Conservation (phyloP, 2,888 invertebrate genomes). For the Chydorus sphaericus region DNA sequence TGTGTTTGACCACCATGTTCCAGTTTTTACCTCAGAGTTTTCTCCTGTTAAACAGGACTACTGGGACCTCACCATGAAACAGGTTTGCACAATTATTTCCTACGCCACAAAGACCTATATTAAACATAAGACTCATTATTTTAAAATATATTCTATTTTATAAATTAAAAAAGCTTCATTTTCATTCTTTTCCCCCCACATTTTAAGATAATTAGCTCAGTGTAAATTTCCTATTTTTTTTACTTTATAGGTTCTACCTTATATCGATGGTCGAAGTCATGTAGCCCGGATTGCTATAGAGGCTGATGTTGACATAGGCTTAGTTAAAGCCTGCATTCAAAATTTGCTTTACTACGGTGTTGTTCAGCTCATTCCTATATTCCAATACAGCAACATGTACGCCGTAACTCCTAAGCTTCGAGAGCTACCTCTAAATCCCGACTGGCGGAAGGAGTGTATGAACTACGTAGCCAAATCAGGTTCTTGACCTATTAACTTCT, state of each 20-base stretch:
- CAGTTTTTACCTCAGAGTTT: slow-evolving; percentile 50
- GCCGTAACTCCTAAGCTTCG: slow-evolving; percentile 58
- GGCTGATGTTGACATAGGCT: slow-evolving; percentile 80
- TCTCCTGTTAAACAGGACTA: slow-evolving; percentile 47
- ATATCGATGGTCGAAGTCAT: slow-evolving; percentile 85
- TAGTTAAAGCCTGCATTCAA: slow-evolving; percentile 87
- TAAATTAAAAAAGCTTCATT: too few species aligned
- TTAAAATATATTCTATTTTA: too few species aligned
- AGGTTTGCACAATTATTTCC: too few species aligned
- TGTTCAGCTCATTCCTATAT: slow-evolving; percentile 57
- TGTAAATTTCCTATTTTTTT: too few species aligned
- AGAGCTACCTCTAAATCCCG: slow-evolving; percentile 46
- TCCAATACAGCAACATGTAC: slow-evolving; percentile 76
- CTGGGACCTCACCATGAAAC: slow-evolving; percentile 90
- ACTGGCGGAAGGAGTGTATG: slow-evolving; percentile 55
- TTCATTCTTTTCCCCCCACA: too few species aligned
- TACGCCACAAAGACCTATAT: too few species aligned
- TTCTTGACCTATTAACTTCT: slow-evolving; percentile 23
- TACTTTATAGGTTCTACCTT: slow-evolving; percentile 66
- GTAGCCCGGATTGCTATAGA: slow-evolving; percentile 75
- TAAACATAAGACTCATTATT: too few species aligned
- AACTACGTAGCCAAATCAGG: slow-evolving; percentile 51
- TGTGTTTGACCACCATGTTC: slow-evolving; percentile 80
- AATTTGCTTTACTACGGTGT: slow-evolving; percentile 71
- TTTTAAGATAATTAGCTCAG: too few species aligned